Percentiles rank a stretch among this genome's conserved stretches.
Conservation (phyloP, 2,797 vertebrate species). For the Syndactyla subalaris region DNA sequence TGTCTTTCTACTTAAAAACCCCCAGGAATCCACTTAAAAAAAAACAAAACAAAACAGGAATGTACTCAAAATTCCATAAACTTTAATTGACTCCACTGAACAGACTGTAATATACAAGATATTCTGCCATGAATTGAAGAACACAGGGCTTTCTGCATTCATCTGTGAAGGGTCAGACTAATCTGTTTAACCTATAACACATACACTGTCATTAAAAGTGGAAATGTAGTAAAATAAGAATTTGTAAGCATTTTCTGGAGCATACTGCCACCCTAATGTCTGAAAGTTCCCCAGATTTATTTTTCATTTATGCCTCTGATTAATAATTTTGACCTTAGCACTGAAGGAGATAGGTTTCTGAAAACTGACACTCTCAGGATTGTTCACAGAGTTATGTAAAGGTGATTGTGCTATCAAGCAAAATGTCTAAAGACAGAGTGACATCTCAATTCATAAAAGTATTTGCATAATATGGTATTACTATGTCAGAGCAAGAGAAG, state of each 20-base stretch:
- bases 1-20: background rate
- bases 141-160: background rate
- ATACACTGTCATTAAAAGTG: background rate
- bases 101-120: background rate
- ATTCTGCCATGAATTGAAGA: background rate
- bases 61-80: background rate
- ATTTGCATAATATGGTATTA: background rate
- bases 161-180: background rate
- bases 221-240: background rate
- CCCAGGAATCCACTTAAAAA: background rate
- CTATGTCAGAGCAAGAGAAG: background rate
- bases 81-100: background rate
- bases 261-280: background rate
- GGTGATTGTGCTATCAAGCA: background rate
- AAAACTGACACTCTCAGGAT: fast-evolving
- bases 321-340: background rate
- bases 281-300: background rate
- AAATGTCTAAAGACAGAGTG: background rate
- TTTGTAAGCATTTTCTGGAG: background rate
- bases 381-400: background rate
- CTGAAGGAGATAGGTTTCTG: background rate
- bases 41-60: background rate
- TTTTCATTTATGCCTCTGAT: background rate
- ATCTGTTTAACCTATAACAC: background rate
- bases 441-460: background rate